Base-by-base conservation (phyloP, 2,888 invertebrate species). In the Xanthostigma xanthostigma region DNA sequence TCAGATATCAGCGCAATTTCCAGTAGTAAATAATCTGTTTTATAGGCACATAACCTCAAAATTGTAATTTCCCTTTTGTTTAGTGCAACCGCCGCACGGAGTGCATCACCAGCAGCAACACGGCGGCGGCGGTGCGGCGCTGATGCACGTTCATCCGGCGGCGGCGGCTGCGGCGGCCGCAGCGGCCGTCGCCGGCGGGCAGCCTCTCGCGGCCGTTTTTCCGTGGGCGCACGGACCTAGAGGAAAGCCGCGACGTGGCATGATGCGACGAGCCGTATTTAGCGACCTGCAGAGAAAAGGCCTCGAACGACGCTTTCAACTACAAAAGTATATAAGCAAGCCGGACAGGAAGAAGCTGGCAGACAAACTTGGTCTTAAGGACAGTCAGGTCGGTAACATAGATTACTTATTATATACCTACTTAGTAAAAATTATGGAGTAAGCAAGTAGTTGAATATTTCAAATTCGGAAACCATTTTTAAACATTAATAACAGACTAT, bases 251-350 rank as follows among this genome's bases (percentile, higher is more conserved):
- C 76, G 96, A 1, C 75, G 95, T 8, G 95, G 95, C 1, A 96
- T 96, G 95, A 89, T 96, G 85, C 73, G 96, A 39, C 73, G 97
- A 38, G 96, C 97, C 0, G 97, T 97, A 39, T 97, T 97, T 76
- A 62, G 66, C 66, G 96, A 97, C 64, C 81, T 90, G 0, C 97
- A 97, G 64, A 74, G 97, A 41, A 93, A 94, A 58, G 96, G 96
- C 0, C 73, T 97, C 55, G 97, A 97, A 70, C 87, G 93, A 62
- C 74, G 93, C 63, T 97, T 97, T 72, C 92, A 93, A 66, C 82
- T 92, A 46, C 96, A 96, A 70, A 96, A 96, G 68, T 97, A 97
- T 71, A 97, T 97, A 66, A 94, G 93, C 63, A 97, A 97, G 66
- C 96, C 96, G 0, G 97, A 97, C 67, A 76, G 97, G 66, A 96